These are phyloP conservation scores for Alfaro cultratus DNA, from an alignment of 2,797 vertebrate species.

Conservation along the genomic window DNA sequence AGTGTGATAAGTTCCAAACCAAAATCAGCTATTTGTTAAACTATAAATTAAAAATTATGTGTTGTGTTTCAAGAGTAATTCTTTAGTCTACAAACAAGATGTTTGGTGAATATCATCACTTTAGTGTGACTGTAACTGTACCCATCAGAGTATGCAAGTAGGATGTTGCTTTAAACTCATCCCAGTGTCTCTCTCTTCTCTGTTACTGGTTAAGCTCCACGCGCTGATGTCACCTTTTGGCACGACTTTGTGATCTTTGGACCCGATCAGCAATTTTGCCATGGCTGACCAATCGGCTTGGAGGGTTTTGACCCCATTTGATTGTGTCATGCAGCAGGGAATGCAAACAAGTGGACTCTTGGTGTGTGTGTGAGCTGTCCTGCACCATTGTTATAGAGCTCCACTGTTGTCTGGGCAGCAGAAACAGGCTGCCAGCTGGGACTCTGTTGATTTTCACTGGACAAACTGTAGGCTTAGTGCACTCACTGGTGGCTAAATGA, in stretches of 20 bases:
- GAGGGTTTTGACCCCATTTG: slow-evolving; percentile 43
- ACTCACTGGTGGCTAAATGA: slow-evolving; percentile 41
- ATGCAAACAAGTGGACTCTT: slow-evolving; percentile 69
- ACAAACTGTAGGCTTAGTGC: slow-evolving; percentile 53
- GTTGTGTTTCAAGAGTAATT: background rate
- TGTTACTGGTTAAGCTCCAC: slow-evolving; percentile 71
- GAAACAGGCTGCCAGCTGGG: slow-evolving; percentile 77
- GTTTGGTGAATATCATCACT: background rate
- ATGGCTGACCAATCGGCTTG: slow-evolving; percentile 60
- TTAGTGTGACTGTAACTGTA: background rate
- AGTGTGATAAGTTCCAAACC: background rate
- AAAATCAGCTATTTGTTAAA: background rate
- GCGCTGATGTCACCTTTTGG: slow-evolving; percentile 79
- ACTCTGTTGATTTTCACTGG: slow-evolving; percentile 68
- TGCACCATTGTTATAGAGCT: slow-evolving; percentile 65
- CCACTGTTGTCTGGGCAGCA: slow-evolving; percentile 59
- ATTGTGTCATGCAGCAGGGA: slow-evolving; percentile 78
- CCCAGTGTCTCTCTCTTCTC: slow-evolving; percentile 67
- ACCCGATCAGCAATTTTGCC: slow-evolving; percentile 77
- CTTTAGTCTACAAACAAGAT: background rate
- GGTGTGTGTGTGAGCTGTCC: slow-evolving; percentile 32
- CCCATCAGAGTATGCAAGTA: slow-evolving; percentile 46
- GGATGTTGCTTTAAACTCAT: slow-evolving; percentile 74
- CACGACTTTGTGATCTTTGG: slow-evolving; percentile 77
- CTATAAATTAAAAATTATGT: background rate